Base-by-base conservation (phyloP, 2,797 vertebrate genomes). In the Cercopithecus petaurista region DNA sequence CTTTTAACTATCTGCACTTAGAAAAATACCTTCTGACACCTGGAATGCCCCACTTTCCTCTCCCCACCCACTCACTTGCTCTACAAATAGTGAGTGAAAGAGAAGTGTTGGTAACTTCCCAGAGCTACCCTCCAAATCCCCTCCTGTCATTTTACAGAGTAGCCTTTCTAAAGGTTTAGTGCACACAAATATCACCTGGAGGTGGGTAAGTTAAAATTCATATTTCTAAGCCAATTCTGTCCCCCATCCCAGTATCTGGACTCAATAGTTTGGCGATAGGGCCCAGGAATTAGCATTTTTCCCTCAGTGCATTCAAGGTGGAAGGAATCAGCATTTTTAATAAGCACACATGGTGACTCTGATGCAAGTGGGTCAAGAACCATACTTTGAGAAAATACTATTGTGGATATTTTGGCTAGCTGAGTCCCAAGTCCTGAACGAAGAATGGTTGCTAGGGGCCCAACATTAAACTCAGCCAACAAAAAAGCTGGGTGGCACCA, bases 401-500 rank as follows among this genome's bases (percentile, higher is more conserved):
- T 24, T 39, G 21, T 41, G 39, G 21, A 33, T 64, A 94, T 86
- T 93, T 90, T 70, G 86, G 43, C 70, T 81, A 72, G 73, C 33
- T 52, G 11, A 92, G 50, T 75, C 50, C 17, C 12, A 43, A 97
- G 88, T 88, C 41, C 72, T 95, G 84, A 93, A 95, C n/a, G 39
- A 70, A 90, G 87, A 91, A 83, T 26, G 46, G 77, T 55, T 52
- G 59, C 43, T 43, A 72, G 84, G 36, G 24, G 46, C 33, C 7
- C 41, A 43, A 28, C 48, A 84, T 84, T 77, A 70, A 84, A 52
- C 39, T 28, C 22, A 24, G 24, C 59, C 75, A 92, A 41, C 64
- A n/a, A 88, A 86, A 87, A 90, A 33, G 72, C 43, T 85, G 28
- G 36, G 52, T 46, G 70, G 36, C 22, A 86, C 46, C 5, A 57